A percentile compares a stretch with the other conserved stretches of the same genome.
These are phyloP conservation scores for Leptocoma aspasia DNA, from an alignment of 2,113 vertebrate genomes.

Conservation along the genomic window DNA sequence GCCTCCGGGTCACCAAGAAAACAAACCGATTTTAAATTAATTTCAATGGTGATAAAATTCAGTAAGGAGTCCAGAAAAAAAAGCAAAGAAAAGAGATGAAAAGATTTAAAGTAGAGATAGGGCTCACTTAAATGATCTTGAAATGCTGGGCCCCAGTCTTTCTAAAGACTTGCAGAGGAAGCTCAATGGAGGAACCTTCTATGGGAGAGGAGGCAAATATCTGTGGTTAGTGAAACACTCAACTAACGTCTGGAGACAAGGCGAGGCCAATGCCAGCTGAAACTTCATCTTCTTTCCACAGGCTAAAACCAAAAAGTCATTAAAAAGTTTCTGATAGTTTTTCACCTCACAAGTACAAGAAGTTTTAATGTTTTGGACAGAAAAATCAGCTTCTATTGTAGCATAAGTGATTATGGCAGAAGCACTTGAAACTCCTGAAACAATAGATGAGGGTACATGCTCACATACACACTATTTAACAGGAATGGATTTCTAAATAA, in stretches of 20 bases:
- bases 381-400: background rate
- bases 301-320: background rate
- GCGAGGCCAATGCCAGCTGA: accelerated
- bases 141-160: background rate
- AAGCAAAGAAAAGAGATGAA: background rate
- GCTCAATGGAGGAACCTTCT: background rate
- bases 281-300: background rate
- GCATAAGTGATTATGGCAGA: background rate
- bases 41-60: background rate
- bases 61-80: background rate
- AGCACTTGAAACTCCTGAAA: background rate
- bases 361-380: background rate
- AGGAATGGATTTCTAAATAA: background rate
- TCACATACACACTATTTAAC: background rate
- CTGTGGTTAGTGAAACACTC: accelerated
- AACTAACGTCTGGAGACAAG: background rate
- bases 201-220: background rate
- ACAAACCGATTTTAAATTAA: background rate
- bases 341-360: background rate
- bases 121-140: background rate
- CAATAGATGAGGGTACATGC: background rate
- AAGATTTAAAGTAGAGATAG: background rate
- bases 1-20: background rate
- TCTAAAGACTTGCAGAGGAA: background rate
- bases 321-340: background rate